phyloP scores from a whole-genome alignment of 2,797 vertebrate genomes.

The Acanthiza pusilla region DNA sequence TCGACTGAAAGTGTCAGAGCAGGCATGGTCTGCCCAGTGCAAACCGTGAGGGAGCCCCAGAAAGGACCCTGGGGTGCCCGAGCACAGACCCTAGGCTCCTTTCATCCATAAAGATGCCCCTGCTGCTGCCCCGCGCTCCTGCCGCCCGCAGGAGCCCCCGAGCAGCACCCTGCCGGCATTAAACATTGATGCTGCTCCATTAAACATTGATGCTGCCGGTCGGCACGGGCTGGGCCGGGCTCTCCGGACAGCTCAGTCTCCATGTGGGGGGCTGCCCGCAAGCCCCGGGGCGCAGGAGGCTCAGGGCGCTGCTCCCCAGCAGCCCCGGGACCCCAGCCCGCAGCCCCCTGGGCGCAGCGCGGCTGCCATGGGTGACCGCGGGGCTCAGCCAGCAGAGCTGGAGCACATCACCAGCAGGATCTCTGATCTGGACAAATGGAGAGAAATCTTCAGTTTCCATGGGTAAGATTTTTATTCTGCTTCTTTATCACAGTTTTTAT shows the following conservation, averaged over 20 bases:
- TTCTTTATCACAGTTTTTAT: not conserved
- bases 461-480: slow-evolving; percentile 54
- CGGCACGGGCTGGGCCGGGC: not conserved
- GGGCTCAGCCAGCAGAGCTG: slow-evolving; percentile 43
- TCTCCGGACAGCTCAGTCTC: slow-evolving; percentile 28
- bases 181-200: slow-evolving; percentile 53
- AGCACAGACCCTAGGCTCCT: not conserved
- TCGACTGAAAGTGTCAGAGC: not conserved
- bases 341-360: too few species aligned
- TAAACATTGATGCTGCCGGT: slow-evolving; percentile 48
- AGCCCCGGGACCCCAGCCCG: not conserved
- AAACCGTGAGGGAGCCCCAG: not conserved
- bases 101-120: fast-evolving
- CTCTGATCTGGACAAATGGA: slow-evolving; percentile 75
- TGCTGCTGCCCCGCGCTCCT: not conserved
- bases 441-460: slow-evolving; percentile 70
- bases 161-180: not conserved
- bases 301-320: not conserved
- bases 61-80: not conserved
- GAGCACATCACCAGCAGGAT: slow-evolving; percentile 77
- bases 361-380: not conserved
- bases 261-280: not conserved
- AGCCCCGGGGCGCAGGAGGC: too few species aligned
- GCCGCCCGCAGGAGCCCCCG: not conserved
- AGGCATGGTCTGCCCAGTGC: fast-evolving